Evolutionary conservation across 1,140 invertebrate genomes (phyloP).

Genomic region (Drosophila lacteicornis): DNA sequence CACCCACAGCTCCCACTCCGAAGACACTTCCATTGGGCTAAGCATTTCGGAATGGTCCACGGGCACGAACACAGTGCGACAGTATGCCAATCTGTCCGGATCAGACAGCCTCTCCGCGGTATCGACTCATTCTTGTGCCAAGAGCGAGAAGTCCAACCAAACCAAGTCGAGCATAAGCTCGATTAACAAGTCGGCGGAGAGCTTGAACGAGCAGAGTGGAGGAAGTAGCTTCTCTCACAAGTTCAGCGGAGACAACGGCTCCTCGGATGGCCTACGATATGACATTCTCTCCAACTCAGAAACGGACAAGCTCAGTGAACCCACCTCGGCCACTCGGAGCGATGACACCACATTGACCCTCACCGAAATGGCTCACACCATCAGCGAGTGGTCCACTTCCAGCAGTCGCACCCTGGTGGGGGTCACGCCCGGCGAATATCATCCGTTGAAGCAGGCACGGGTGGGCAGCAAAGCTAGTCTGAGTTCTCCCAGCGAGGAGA

Average conservation of each 20-base stretch:
- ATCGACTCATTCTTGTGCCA: constrained; percentile 86
- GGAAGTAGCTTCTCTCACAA: constrained; percentile 80
- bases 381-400: constrained; percentile 88
- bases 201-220: constrained; percentile 79
- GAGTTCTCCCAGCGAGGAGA: constrained; percentile 77
- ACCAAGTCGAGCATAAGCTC: constrained; percentile 86
- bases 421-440: constrained; percentile 85
- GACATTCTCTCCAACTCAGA: constrained; percentile 88
- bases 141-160: constrained; percentile 88
- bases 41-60: constrained; percentile 94
- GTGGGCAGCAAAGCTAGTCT: constrained; percentile 52
- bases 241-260: constrained; percentile 82
- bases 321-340: constrained; percentile 87
- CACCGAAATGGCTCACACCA: constrained; percentile 86
- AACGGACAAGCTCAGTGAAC: constrained; percentile 85
- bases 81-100: constrained; percentile 90
- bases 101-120: constrained; percentile 87
- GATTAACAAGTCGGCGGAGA: constrained; percentile 84
- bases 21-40: constrained; percentile 93
- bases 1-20: constrained; percentile 91
- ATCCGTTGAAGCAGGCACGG: constrained; percentile 74
- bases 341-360: constrained; percentile 87
- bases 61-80: constrained; percentile 91
- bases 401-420: constrained; percentile 87
- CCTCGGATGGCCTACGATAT: constrained; percentile 84